phyloP scores from a whole-genome alignment of 2,888 invertebrate species.

The Campoplex nolae region DNA sequence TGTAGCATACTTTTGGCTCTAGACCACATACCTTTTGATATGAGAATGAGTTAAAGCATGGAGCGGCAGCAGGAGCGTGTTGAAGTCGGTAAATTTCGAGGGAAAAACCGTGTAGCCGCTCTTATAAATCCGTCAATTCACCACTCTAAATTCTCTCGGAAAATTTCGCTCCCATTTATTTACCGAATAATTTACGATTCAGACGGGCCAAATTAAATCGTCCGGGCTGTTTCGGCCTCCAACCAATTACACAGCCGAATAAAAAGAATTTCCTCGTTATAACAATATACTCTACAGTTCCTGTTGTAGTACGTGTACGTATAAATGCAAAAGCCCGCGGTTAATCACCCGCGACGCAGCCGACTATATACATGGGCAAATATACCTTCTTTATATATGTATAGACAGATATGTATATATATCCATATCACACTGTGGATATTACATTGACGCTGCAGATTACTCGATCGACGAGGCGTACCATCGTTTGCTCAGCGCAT shows the following conservation, averaged over 20 bases:
- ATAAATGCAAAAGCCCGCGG: conserved; percentile 59
- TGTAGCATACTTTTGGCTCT: conserved; percentile 40
- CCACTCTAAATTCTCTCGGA: conserved; percentile 33
- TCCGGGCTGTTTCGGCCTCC: conserved; percentile 49
- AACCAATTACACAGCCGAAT: conserved; percentile 54
- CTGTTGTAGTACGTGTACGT: conserved; percentile 12
- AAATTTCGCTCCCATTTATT: conserved; percentile 54
- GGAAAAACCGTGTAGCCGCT: conserved; percentile 4
- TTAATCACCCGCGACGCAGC: conserved; percentile 58
- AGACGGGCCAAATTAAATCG: conserved; percentile 62
- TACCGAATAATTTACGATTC: conserved; percentile 61
- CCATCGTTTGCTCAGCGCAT: conserved; percentile 81
- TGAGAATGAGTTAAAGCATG: conserved; percentile 32
- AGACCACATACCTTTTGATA: conserved; percentile 43
- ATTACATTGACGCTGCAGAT: conserved; percentile 83
- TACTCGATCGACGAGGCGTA: conserved; percentile 73
- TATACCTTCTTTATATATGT: conserved; percentile 4
- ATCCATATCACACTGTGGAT: conserved; percentile 74
- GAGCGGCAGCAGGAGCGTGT: background rate
- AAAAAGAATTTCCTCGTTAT: conserved; percentile 32
- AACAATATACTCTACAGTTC: conserved; percentile 5
- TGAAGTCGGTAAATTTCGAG: conserved; percentile 6
- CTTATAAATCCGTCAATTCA: conserved; percentile 30
- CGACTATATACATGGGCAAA: conserved; percentile 35
- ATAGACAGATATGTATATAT: conserved; percentile 12